These are phyloP conservation scores for Halocynthia roretzi DNA, from an alignment of 23 tunicate genomes.

Conservation along the genomic window DNA sequence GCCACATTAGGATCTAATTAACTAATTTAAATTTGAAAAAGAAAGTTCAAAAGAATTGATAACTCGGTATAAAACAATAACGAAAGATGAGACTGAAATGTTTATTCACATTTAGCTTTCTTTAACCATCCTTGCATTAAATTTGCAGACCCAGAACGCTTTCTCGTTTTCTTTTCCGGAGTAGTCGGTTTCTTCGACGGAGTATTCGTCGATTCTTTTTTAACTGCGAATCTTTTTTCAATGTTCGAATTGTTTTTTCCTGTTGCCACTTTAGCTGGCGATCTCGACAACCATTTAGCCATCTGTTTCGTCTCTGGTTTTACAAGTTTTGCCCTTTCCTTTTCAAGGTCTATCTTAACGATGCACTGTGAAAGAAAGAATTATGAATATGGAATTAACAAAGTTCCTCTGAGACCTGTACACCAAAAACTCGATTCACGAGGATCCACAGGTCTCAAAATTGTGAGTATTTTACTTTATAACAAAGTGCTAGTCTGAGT, in stretches of 20 bases:
- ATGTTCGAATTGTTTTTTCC: neutral
- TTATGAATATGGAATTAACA: too few species aligned
- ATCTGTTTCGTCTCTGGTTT: conserved; percentile 6
- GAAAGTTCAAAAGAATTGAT: too few species aligned
- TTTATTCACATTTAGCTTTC: conserved; percentile 8
- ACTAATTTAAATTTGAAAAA: too few species aligned
- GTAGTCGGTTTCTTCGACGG: neutral
- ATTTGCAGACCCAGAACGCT: neutral
- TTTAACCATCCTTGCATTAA: conserved; percentile 11
- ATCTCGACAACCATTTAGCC: conserved; percentile 23
- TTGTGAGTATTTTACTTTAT: too few species aligned
- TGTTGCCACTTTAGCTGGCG: neutral
- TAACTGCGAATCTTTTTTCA: conserved; percentile 4
- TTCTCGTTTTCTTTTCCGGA: neutral
- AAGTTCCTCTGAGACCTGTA: too few species aligned
- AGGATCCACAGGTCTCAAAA: too few species aligned
- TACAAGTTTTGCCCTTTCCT: neutral
- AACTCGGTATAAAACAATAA: too few species aligned
- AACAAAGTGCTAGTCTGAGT: too few species aligned
- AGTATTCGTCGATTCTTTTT: neutral
- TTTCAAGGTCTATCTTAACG: conserved; percentile 16
- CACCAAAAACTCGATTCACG: too few species aligned
- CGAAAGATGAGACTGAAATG: too few species aligned
- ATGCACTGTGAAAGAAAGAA: conserved; percentile 2
- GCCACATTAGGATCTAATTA: too few species aligned